Percentiles rank a stretch among this genome's conserved stretches.
phyloP scores from a whole-genome alignment of 2,888 invertebrate species.

The Diabrotica balteata region DNA sequence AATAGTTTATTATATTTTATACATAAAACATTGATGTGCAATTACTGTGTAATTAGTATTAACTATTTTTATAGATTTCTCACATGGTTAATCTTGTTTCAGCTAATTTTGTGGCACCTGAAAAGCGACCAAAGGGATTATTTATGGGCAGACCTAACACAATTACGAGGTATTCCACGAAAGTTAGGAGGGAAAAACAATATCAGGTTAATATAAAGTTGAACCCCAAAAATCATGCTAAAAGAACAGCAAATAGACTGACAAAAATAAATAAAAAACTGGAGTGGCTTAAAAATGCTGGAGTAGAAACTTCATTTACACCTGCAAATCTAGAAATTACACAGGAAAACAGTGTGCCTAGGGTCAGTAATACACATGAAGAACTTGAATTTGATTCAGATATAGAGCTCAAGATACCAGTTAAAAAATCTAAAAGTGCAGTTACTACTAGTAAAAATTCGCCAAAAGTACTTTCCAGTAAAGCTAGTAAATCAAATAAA shows the following conservation, averaged over 20 bases:
- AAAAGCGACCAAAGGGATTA: conserved; percentile 67
- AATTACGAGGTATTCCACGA: conserved; percentile 60
- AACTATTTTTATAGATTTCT: not conserved
- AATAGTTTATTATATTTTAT: too few species aligned
- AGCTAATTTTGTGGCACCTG: conserved; percentile 74
- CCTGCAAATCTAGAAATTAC: conserved; percentile 62
- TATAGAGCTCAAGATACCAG: conserved; percentile 26
- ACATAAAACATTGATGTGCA: too few species aligned
- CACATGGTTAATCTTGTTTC: conserved; percentile 40
- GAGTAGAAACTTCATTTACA: conserved; percentile 64
- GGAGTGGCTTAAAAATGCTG: conserved; percentile 61
- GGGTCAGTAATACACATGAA: conserved; percentile 2
- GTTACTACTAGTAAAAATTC: not conserved
- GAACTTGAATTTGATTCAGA: conserved; percentile 24
- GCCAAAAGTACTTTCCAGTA: not conserved
- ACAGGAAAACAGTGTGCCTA: not conserved
- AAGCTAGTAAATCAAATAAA: not conserved
- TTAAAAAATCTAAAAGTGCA: conserved; percentile 20
- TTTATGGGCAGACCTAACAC: conserved; percentile 56
- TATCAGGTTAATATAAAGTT: conserved; percentile 58
- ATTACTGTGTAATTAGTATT: too few species aligned
- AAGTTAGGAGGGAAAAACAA: conserved; percentile 58
- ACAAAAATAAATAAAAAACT: conserved; percentile 61
- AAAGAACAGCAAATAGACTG: conserved; percentile 59
- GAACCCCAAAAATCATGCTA: conserved; percentile 57